A percentile compares a stretch with the other conserved stretches of the same genome.
These are phyloP conservation scores for Bibio marci DNA, from an alignment of 2,888 invertebrate genomes.

Conservation along the genomic window DNA sequence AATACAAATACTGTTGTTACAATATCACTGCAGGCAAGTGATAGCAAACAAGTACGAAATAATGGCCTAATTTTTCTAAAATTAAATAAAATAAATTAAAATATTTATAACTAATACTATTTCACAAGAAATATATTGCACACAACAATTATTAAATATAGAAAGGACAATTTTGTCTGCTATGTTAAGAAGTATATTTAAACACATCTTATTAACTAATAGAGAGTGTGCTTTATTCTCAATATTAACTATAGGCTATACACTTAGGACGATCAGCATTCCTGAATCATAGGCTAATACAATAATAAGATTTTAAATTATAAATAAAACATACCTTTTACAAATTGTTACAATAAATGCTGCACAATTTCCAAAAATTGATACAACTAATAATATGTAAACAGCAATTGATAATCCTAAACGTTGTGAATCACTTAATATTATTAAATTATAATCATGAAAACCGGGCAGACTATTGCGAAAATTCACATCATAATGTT, in stretches of 20 bases:
- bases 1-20: slow-evolving; percentile 19
- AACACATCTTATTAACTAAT: too few relatives aligned
- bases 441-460: neutral
- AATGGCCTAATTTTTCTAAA: slow-evolving; percentile 32
- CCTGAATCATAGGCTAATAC: too few relatives aligned
- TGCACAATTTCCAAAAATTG: slow-evolving; percentile 11
- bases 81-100: neutral
- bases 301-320: neutral
- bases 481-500: too few relatives aligned
- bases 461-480: neutral
- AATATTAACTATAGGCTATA: too few relatives aligned
- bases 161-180: too few relatives aligned
- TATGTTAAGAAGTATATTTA: too few relatives aligned
- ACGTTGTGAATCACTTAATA: neutral
- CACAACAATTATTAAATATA: too few relatives aligned
- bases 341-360: slow-evolving; percentile 7
- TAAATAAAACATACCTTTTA: slow-evolving; percentile 7
- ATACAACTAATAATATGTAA: slow-evolving; percentile 6
- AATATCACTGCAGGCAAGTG: slow-evolving; percentile 33
- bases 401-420: neutral
- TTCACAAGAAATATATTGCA: slow-evolving; percentile 9
- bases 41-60: slow-evolving; percentile 33
- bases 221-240: too few relatives aligned
- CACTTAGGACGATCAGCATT: too few relatives aligned
- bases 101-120: slow-evolving; percentile 17